Base-by-base conservation (phyloP, 2,888 invertebrate genomes). In the Orgyia antiqua region DNA sequence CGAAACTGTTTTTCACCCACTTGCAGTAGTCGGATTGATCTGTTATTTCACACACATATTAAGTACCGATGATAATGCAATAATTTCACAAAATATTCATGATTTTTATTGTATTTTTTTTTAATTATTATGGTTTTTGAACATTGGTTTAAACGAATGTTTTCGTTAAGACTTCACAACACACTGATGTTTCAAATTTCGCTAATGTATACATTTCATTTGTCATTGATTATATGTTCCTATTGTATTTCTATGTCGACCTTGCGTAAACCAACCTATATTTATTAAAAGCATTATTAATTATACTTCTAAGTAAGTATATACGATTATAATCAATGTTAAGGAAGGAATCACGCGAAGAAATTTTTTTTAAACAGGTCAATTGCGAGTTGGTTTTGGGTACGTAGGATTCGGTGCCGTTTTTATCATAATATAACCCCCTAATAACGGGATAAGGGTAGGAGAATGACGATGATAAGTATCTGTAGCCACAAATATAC, bases 341-440 rank as follows among this genome's bases (percentile, higher is more conserved):
- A 45, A 43, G 45, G 49, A 43, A 40, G 40, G 41, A 15, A 32
- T 36, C 57, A 60, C 58, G 57, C 58, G 42, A 60, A 40, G 33
- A 36, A 42, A 39, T 49, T 23, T n/a, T n/a, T n/a, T n/a, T n/a
- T n/a, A n/a, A n/a, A n/a, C n/a, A n/a, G n/a, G n/a, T n/a, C n/a
- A n/a, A n/a, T n/a, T n/a, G n/a, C n/a, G n/a, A n/a, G n/a, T n/a
- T n/a, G n/a, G 13, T 10, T 23, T 17, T 7, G 4, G 17, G 4
- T 7, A 17, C 7, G 17, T 4, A 5, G 17, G 17, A 5, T 17
- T 17, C 4, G 7, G 17, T 17, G 17, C n/a, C n/a, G n/a, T n/a
- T n/a, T n/a, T n/a, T n/a, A n/a, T n/a, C n/a, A n/a, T n/a, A n/a
- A n/a, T n/a, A n/a, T n/a, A n/a, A n/a, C n/a, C n/a, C n/a, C n/a